A percentile compares a stretch with the other conserved stretches of the same genome.
These are phyloP conservation scores for Oophaga sylvatica DNA, from an alignment of 2,797 vertebrate genomes.

Conservation along the genomic window DNA sequence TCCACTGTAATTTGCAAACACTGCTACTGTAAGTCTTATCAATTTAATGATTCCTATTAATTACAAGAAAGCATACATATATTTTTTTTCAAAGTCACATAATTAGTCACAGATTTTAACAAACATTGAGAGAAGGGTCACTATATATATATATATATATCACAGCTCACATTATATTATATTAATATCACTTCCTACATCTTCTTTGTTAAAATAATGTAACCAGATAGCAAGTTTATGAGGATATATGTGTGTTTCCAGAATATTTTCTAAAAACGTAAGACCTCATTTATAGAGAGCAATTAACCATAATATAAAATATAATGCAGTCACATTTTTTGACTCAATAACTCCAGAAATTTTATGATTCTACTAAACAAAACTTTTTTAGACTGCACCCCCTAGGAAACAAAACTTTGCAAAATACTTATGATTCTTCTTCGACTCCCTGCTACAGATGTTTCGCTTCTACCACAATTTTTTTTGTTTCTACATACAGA, in stretches of 20 bases:
- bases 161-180: neutral
- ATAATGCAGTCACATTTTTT: no score
- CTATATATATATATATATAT: neutral
- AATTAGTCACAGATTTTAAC: neutral
- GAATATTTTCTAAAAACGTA: neutral
- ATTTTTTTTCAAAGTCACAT: neutral
- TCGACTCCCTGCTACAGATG: no score
- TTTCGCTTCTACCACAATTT: no score
- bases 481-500: no score
- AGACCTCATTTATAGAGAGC: neutral
- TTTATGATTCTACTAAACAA: no score
- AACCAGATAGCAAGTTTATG: neutral
- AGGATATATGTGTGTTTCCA: neutral
- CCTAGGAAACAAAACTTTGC: no score
- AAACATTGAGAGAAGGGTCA: neutral
- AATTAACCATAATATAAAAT: neutral
- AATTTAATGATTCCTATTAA: constrained; percentile 39
- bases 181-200: neutral
- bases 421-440: no score
- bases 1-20: constrained; percentile 45
- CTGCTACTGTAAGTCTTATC: constrained; percentile 22
- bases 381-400: no score
- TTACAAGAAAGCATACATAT: constrained; percentile 13
- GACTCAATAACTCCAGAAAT: no score
- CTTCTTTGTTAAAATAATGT: neutral